These are phyloP conservation scores for Myanophis thanlyinensis DNA, from an alignment of 2,113 vertebrate species.

Conservation along the genomic window DNA sequence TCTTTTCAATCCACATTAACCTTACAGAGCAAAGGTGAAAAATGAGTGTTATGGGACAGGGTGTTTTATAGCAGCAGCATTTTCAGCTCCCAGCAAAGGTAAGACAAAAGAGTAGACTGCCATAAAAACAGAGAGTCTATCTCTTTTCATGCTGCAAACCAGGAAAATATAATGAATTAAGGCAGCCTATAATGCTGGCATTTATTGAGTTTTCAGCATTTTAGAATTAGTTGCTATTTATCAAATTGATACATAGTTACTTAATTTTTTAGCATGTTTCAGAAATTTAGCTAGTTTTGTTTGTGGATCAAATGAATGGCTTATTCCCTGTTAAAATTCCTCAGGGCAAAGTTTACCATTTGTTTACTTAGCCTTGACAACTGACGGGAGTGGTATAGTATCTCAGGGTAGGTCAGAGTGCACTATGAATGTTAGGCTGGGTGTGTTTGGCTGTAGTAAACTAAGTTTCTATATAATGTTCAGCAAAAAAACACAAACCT, in stretches of 20 bases:
- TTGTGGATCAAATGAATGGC: slow-evolving; percentile 17
- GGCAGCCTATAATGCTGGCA: neutral
- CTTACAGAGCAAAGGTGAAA: neutral
- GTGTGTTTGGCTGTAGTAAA: neutral
- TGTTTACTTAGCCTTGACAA: slow-evolving; percentile 57
- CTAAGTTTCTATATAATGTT: neutral
- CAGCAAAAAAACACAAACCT: neutral
- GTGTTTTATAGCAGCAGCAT: neutral
- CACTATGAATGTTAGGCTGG: neutral
- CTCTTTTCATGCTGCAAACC: neutral
- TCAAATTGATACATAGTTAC: neutral
- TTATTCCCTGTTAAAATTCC: slow-evolving; percentile 28
- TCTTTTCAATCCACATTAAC: neutral
- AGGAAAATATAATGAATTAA: neutral
- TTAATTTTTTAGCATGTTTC: neutral
- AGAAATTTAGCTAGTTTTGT: neutral
- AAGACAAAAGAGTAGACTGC: neutral
- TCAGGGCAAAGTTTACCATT: slow-evolving; percentile 57
- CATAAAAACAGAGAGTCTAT: neutral
- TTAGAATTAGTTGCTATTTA: neutral
- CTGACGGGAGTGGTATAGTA: slow-evolving; percentile 29
- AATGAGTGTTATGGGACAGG: neutral
- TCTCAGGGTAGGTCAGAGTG: neutral
- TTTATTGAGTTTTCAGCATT: neutral
- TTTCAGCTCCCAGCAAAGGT: neutral